A percentile compares a stretch with the other conserved stretches of the same genome.
Conservation (phyloP, 2,888 invertebrate species). For the Chymomyza fuscimana region DNA sequence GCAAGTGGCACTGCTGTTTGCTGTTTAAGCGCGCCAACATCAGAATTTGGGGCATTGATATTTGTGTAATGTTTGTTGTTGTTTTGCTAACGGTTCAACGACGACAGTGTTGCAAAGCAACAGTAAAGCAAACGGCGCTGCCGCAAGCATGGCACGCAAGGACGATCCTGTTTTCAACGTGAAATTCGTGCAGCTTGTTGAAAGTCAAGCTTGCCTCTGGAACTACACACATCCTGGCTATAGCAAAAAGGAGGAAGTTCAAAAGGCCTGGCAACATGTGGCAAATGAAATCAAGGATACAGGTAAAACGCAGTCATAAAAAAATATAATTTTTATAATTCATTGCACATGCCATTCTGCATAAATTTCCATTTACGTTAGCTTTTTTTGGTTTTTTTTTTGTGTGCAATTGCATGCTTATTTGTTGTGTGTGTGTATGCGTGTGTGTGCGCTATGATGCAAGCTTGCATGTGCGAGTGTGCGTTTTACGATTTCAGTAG, state of each 20-base stretch:
- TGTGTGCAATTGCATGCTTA: slow-evolving; percentile 13
- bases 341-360: not conserved
- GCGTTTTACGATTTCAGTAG: slow-evolving; percentile 47
- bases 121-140: slow-evolving; percentile 18
- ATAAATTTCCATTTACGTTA: not conserved
- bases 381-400: slow-evolving; percentile 26
- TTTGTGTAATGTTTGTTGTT: slow-evolving; percentile 2
- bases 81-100: slow-evolving; percentile 6
- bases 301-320: slow-evolving; percentile 53
- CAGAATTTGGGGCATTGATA: slow-evolving; percentile 13
- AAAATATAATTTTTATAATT: not conserved
- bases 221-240: slow-evolving; percentile 77
- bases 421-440: not conserved
- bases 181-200: slow-evolving; percentile 76
- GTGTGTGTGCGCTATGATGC: slow-evolving; percentile 59
- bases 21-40: not conserved
- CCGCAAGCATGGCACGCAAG: slow-evolving; percentile 71
- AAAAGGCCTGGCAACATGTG: slow-evolving; percentile 77
- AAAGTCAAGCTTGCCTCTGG: slow-evolving; percentile 74
- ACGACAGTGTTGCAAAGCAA: slow-evolving; percentile 44
- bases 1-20: not conserved
- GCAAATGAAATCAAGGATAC: slow-evolving; percentile 78
- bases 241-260: slow-evolving; percentile 77
- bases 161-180: slow-evolving; percentile 78
- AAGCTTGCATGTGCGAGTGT: slow-evolving; percentile 52